Evolutionary conservation across 2,113 vertebrate species (phyloP).

Genomic region (Takifugu bimaculatus): DNA sequence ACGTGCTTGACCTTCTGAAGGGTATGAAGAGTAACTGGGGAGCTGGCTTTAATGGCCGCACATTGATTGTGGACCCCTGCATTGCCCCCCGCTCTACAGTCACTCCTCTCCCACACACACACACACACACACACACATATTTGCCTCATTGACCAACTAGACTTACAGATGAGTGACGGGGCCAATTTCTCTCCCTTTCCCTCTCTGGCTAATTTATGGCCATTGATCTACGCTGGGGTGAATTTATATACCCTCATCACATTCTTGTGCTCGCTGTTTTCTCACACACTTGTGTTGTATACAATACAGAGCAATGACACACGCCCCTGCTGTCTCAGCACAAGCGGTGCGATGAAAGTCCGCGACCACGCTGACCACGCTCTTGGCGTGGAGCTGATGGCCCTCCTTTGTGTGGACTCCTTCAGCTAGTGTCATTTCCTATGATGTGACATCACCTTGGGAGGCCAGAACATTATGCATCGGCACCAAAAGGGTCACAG

Average conservation of each 20-base stretch:
- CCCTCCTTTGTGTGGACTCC: constrained; percentile 15
- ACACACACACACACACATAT: constrained; percentile 30
- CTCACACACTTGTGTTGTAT: constrained; percentile 44
- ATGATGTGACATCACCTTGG: constrained; percentile 3
- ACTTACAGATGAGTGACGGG: constrained; percentile 71
- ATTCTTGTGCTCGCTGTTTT: constrained; percentile 33
- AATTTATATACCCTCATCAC: constrained; percentile 71
- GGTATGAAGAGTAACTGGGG: constrained; percentile 65
- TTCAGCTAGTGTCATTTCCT: constrained; percentile 8
- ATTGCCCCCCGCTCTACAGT: constrained; percentile 54
- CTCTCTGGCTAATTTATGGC: constrained; percentile 63
- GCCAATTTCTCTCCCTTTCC: constrained; percentile 67
- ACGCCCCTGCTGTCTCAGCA: constrained; percentile 64
- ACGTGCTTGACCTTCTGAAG: constrained; percentile 63
- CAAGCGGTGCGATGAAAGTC: constrained; percentile 44
- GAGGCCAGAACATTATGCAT: neutral
- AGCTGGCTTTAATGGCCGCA: constrained; percentile 64
- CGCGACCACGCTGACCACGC: constrained; percentile 44
- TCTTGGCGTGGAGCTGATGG: constrained; percentile 29
- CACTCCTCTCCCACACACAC: constrained; percentile 38
- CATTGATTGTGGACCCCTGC: constrained; percentile 64
- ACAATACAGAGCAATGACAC: constrained; percentile 54
- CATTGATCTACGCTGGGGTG: constrained; percentile 66
- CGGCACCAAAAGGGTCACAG: neutral
- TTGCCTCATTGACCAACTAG: constrained; percentile 71